These are phyloP conservation scores for Eupsilia transversa DNA, from an alignment of 2,888 invertebrate species.

Conservation along the genomic window DNA sequence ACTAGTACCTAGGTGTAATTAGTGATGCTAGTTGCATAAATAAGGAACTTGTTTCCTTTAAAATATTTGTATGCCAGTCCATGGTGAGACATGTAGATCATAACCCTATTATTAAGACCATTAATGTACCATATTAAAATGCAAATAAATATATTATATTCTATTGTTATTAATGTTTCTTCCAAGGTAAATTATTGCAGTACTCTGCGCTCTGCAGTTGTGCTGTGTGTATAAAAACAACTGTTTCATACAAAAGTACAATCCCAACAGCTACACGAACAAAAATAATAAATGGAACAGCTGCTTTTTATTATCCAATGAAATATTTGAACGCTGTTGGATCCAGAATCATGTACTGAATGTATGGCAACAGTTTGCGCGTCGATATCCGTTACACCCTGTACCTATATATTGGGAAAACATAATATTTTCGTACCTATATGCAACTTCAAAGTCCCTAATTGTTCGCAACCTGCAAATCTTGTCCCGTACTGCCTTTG, in stretches of 20 bases:
- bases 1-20: too few relatives aligned
- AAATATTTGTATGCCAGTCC: too few relatives aligned
- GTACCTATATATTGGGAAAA: neutral
- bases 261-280: neutral
- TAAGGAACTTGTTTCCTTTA: too few relatives aligned
- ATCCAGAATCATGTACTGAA: neutral
- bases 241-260: neutral
- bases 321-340: neutral
- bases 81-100: too few relatives aligned
- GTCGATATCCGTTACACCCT: neutral
- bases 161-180: neutral
- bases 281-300: neutral
- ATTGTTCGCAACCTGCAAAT: conserved; percentile 78
- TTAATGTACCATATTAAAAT: too few relatives aligned
- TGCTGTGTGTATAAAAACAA: neutral
- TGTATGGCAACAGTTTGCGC: neutral
- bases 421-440: conserved; percentile 60
- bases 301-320: too few relatives aligned
- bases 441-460: conserved; percentile 83
- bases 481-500: conserved; percentile 79
- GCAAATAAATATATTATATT: too few relatives aligned
- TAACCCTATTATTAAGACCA: too few relatives aligned
- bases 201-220: neutral
- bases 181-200: neutral
- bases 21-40: too few relatives aligned